phyloP scores from a whole-genome alignment of 53 echinoderm and acorn worm genomes.

The Echinometra lucunter region DNA sequence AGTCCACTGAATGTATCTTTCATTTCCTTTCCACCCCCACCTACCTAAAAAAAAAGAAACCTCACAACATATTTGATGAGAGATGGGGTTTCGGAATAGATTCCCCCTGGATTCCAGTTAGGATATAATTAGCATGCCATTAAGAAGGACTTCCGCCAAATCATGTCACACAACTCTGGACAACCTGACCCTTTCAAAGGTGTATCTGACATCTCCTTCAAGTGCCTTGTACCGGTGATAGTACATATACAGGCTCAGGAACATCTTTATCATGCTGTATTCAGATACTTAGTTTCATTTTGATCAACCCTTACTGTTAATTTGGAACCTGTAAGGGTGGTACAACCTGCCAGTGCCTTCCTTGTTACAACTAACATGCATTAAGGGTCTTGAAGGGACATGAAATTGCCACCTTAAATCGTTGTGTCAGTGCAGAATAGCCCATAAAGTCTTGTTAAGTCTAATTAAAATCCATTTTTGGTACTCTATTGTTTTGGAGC shows the following conservation, averaged over 20 bases:
- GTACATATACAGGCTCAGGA: background rate
- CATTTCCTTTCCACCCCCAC: conserved; percentile 3
- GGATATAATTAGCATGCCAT: conserved; percentile 39
- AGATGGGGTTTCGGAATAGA: conserved; percentile 29
- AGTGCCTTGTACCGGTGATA: background rate
- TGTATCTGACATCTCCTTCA: background rate
- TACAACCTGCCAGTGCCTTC: too few relatives aligned
- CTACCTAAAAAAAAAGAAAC: conserved; percentile 17
- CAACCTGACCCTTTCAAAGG: background rate
- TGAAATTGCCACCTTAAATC: too few relatives aligned
- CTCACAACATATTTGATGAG: background rate
- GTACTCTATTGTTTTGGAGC: too few relatives aligned
- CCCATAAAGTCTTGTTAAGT: too few relatives aligned
- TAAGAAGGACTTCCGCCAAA: background rate
- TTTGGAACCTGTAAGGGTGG: too few relatives aligned
- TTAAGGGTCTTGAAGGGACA: too few relatives aligned
- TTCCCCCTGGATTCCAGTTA: background rate
- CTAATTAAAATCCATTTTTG: too few relatives aligned
- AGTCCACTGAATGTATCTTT: background rate
- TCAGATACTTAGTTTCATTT: background rate
- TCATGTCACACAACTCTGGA: background rate
- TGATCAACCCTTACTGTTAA: background rate
- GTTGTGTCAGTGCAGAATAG: too few relatives aligned
- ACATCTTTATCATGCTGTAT: background rate
- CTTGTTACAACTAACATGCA: too few relatives aligned